phyloP scores from a whole-genome alignment of 2,888 invertebrate species.

The Actias luna region DNA sequence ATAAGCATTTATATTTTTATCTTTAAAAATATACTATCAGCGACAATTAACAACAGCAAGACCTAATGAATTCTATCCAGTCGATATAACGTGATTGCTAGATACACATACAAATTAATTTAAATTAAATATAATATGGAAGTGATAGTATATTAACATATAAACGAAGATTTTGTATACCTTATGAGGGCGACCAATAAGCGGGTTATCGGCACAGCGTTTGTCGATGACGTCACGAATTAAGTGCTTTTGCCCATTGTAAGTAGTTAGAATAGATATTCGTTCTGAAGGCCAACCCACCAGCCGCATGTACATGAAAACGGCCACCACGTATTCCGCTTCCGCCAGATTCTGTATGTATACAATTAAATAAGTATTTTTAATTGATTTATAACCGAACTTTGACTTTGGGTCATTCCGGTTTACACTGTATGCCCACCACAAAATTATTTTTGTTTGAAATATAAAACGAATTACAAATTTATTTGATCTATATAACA shows the following conservation, averaged over 20 bases:
- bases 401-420: not conserved
- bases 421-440: not conserved
- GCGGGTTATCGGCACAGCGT: slow-evolving; percentile 95
- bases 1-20: too few species aligned
- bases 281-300: slow-evolving; percentile 98
- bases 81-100: too few species aligned
- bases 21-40: too few species aligned
- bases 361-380: slow-evolving; percentile 14
- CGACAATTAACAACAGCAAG: too few species aligned
- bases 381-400: not conserved
- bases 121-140: too few species aligned
- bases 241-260: slow-evolving; percentile 99
- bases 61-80: too few species aligned
- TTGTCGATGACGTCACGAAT: slow-evolving; percentile 97
- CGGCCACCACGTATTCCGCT: slow-evolving; percentile 97
- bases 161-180: slow-evolving; percentile 53
- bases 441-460: not conserved
- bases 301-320: slow-evolving; percentile 99
- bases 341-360: slow-evolving; percentile 88
- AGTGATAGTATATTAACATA: not conserved
- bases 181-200: slow-evolving; percentile 96
- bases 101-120: too few species aligned
- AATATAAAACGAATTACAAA: not conserved
- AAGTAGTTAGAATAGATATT: slow-evolving; percentile 98
- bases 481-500: not conserved